These are phyloP conservation scores for Strix uralensis DNA, from an alignment of 2,113 vertebrate genomes.

Conservation along the genomic window DNA sequence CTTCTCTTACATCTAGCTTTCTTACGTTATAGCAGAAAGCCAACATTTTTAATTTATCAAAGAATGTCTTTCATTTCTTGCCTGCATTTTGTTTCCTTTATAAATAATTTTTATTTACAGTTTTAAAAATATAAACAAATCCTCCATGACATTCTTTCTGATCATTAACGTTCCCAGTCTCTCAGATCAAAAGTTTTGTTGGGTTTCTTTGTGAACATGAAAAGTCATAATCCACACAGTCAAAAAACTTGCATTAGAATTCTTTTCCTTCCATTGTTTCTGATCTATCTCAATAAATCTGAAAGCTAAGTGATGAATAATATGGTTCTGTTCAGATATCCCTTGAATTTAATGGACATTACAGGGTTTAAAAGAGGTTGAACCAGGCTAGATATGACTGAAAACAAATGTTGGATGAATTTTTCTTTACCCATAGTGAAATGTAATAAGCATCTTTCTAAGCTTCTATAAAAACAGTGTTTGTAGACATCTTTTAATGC, in stretches of 20 bases:
- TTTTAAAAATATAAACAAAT: conserved; percentile 67
- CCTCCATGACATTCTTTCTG: conserved; percentile 52
- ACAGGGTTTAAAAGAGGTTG: neutral
- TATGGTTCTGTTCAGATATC: neutral
- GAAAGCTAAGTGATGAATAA: neutral
- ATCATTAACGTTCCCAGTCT: conserved; percentile 11
- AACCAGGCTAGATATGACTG: neutral
- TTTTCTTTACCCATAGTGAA: neutral
- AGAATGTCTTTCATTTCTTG: conserved; percentile 56
- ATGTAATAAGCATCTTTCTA: neutral
- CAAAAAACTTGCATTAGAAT: neutral
- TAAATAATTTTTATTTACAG: conserved; percentile 56
- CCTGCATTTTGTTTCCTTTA: conserved; percentile 65
- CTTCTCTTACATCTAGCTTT: conserved; percentile 46
- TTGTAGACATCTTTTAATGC: neutral
- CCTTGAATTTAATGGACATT: neutral
- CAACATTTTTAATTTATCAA: conserved; percentile 71
- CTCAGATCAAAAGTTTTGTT: conserved; percentile 62
- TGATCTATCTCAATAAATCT: neutral
- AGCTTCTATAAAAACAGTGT: neutral
- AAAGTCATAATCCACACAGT: neutral
- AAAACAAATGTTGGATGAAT: neutral
- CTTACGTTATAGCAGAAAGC: conserved; percentile 30
- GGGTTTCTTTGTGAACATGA: conserved; percentile 22
- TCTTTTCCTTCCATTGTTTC: conserved; percentile 2